Evolutionary conservation across 2,888 invertebrate species (phyloP), one percentile per base, ranked within the genome.

Genomic region (Chymomyza fuscimana): DNA sequence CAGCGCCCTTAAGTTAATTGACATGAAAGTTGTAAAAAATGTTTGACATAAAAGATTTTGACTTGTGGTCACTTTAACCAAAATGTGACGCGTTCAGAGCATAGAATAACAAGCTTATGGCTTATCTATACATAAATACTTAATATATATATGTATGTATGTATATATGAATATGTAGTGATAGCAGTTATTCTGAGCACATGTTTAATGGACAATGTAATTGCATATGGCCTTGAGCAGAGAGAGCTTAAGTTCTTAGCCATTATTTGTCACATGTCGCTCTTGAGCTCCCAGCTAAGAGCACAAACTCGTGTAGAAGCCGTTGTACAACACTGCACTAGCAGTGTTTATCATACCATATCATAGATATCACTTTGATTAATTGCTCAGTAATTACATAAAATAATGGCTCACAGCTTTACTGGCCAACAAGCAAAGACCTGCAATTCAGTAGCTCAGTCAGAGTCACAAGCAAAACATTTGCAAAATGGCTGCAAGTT

Each of bases 381-480:
- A 25, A 58, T 58, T 58, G 22, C 54, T 22, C n/a, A 16, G 16
- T 54, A 54, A 22, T 22, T 22, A 22, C 54, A 54, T 22, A 54
- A 19, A 22, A 54, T 54, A 46, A 22, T 54, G 54, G 22, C 54
- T 10, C 6, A 54, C 54, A 58, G 58, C 10, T 25, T 3, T 5
- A 22, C 5, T 25, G 58, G 7, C 22, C 58, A 25, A 22, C 29
- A 7, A 0, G 22, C 58, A 25, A 15, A 25, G 16, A 12, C 6
- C 58, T 36, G 15, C 40, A 9, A 59, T 76, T 75, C 73, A 63
- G 62, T 70, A 61, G 54, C 40, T 65, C 59, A 50, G 19, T 9
- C 22, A 70, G 58, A 68, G 65, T 56, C 74, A 72, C 72, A 72
- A 67, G 76, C 46, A 73, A 71, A 51, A 22, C 65, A 70, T 62